Conservation (phyloP, 2,797 vertebrate species). For the Aplochiton taeniatus region DNA sequence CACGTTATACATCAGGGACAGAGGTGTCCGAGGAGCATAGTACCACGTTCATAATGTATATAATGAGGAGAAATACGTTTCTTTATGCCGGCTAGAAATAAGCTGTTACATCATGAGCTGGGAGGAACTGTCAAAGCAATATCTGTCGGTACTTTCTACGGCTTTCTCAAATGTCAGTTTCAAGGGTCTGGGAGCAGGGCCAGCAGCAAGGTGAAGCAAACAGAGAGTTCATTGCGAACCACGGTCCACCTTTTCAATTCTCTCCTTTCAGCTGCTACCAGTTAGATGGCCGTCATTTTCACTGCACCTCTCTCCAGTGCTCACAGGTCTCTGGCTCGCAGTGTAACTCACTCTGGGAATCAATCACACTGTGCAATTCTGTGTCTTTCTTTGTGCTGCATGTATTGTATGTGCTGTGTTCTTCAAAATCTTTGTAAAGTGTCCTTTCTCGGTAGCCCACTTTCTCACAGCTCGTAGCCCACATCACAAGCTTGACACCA, state of each 20-base stretch:
- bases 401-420: no score
- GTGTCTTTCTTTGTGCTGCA: no score
- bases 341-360: neutral
- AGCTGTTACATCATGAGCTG: neutral
- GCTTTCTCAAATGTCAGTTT: slow-evolving; percentile 14
- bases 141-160: slow-evolving; percentile 10
- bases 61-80: no score
- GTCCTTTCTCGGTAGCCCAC: no score
- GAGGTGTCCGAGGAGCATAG: no score
- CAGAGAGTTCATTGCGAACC: slow-evolving; percentile 14
- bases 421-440: no score
- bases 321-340: no score
- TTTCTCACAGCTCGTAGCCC: no score
- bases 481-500: no score
- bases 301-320: slow-evolving; percentile 9
- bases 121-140: slow-evolving; percentile 1
- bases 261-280: slow-evolving; percentile 21
- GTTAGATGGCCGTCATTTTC: neutral
- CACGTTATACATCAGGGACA: neutral
- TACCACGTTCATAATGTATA: no score
- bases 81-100: no score
- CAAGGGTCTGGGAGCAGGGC: slow-evolving; percentile 10
- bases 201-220: slow-evolving; percentile 26
- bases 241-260: slow-evolving; percentile 31
- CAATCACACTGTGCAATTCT: no score